Conservation (phyloP, 1,140 invertebrate genomes). For the Diorhabda sublineata region DNA sequence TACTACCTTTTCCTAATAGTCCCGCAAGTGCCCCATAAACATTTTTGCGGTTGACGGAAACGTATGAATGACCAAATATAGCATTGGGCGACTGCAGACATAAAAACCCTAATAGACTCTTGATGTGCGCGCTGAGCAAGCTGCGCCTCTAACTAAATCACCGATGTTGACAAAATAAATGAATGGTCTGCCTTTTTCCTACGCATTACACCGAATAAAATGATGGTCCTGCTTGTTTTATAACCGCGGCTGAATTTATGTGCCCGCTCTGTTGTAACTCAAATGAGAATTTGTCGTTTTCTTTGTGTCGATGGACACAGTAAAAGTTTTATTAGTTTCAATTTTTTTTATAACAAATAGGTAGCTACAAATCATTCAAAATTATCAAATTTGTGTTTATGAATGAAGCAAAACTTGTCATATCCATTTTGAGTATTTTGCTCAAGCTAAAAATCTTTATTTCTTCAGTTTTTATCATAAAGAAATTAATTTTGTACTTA, state of each 20-base stretch:
- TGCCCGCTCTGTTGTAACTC: conserved; percentile 5
- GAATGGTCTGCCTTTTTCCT: conserved; percentile 24
- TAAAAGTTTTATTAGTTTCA: not conserved
- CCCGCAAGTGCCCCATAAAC: conserved; percentile 12
- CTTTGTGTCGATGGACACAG: not conserved
- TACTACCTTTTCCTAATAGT: conserved; percentile 29
- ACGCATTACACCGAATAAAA: conserved; percentile 25
- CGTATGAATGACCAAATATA: not conserved
- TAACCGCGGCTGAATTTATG: conserved; percentile 22
- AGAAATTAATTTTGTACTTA: too few species aligned
- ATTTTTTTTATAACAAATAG: too few species aligned
- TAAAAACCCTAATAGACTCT: conserved; percentile 30
- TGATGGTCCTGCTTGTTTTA: conserved; percentile 26
- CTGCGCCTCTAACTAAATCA: conserved; percentile 27
- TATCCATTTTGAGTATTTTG: too few species aligned
- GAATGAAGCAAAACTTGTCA: too few species aligned
- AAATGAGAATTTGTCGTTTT: conserved; percentile 2
- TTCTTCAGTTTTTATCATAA: too few species aligned
- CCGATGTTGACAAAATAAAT: conserved; percentile 32
- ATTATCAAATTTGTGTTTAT: too few species aligned
- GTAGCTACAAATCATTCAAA: too few species aligned
- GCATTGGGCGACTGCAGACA: conserved; percentile 14
- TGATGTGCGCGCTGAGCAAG: conserved; percentile 20
- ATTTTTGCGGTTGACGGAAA: conserved; percentile 8
- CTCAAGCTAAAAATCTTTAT: too few species aligned